Conservation (phyloP, 2,113 vertebrate species). For the Calidris pugnax region DNA sequence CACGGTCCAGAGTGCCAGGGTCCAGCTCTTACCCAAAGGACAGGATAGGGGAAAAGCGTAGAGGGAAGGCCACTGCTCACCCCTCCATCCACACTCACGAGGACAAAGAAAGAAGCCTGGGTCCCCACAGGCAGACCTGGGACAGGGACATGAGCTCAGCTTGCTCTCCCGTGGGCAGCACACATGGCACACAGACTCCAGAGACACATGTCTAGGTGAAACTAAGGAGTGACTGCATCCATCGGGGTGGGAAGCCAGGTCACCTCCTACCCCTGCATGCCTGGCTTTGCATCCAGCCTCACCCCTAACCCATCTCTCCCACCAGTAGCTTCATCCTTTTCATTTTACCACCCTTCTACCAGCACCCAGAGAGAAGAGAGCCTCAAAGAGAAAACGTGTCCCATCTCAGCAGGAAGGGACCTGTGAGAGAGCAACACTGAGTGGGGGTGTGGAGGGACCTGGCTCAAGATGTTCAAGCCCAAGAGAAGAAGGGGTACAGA, state of each 20-base stretch:
- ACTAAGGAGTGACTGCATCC: background rate
- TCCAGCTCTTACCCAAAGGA: background rate
- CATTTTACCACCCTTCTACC: background rate
- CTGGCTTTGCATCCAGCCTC: background rate
- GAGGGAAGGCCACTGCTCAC: background rate
- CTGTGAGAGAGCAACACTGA: background rate
- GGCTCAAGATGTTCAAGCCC: background rate
- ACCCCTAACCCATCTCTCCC: background rate
- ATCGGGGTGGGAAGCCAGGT: background rate
- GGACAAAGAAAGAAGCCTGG: background rate
- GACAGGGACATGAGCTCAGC: background rate
- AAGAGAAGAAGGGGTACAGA: background rate
- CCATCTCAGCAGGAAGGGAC: background rate
- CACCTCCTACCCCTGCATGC: background rate
- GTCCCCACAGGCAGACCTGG: background rate
- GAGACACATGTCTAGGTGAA: background rate
- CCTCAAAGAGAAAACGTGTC: rapidly evolving
- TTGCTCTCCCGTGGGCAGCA: conserved; percentile 24
- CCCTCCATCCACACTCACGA: background rate
- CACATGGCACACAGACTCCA: background rate
- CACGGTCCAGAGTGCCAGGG: background rate
- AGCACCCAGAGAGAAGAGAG: background rate
- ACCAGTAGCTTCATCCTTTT: background rate
- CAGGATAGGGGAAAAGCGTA: background rate
- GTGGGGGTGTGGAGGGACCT: rapidly evolving